Conservation (phyloP, 2,797 vertebrate species). For the Sarcoramphus papa region DNA sequence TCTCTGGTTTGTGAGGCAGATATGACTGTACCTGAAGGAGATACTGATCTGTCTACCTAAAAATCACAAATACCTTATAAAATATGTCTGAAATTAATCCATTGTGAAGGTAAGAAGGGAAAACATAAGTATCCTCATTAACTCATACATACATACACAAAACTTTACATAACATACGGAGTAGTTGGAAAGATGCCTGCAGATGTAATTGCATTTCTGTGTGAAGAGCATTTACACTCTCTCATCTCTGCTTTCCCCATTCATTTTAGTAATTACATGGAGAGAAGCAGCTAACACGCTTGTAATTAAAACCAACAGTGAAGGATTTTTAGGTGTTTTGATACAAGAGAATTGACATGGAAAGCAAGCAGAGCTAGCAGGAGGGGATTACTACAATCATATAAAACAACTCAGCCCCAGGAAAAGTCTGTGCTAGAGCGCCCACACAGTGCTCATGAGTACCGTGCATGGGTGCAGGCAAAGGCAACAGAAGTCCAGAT, state of each 20-base stretch:
- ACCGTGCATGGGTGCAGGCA: not conserved
- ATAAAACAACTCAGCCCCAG: not conserved
- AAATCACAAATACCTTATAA: conserved; percentile 30
- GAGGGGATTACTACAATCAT: not conserved
- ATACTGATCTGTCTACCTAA: conserved; percentile 8
- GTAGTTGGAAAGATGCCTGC: conserved; percentile 67
- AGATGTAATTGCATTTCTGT: conserved; percentile 71
- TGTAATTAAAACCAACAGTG: conserved; percentile 75
- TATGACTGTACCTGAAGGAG: not conserved
- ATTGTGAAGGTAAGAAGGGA: conserved; percentile 63
- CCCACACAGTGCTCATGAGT: not conserved
- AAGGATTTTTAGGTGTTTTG: conserved; percentile 69
- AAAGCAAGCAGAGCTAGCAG: not conserved
- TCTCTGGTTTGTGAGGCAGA: conserved; percentile 4
- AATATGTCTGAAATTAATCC: conserved; percentile 66
- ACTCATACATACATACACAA: conserved; percentile 57
- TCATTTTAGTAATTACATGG: conserved; percentile 78
- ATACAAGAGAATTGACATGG: conserved; percentile 70
- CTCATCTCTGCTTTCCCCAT: conserved; percentile 75
- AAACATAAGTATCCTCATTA: conserved; percentile 69
- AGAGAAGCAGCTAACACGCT: conserved; percentile 60
- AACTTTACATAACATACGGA: conserved; percentile 71
- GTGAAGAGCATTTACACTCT: conserved; percentile 65
- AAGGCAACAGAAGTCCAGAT: not conserved
- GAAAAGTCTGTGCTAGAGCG: not conserved